Evolutionary conservation across 2,888 invertebrate genomes (phyloP).

Genomic region (Dolichopus griseipennis): DNA sequence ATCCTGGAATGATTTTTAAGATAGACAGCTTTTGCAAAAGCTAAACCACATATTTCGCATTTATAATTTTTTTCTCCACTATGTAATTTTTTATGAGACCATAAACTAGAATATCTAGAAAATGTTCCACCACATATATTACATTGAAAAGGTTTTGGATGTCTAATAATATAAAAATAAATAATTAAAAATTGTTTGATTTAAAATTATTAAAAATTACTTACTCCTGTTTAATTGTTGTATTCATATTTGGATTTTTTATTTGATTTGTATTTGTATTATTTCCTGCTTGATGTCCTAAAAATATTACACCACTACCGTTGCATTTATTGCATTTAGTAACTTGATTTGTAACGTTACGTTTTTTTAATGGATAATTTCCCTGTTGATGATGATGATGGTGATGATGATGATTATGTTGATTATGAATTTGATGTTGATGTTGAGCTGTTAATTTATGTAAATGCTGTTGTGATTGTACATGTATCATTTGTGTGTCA

Average conservation of each 20-base stretch:
- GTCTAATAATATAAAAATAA: constrained; percentile 29
- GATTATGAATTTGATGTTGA: background rate
- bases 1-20: constrained; percentile 81
- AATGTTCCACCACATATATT: constrained; percentile 79
- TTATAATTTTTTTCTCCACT: constrained; percentile 77
- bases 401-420: background rate
- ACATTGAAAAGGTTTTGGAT: constrained; percentile 79
- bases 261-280: constrained; percentile 7
- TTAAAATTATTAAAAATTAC: constrained; percentile 20
- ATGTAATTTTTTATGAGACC: constrained; percentile 83
- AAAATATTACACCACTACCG: constrained; percentile 69
- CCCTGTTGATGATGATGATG: constrained; percentile 29
- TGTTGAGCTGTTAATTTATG: constrained; percentile 27
- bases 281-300: constrained; percentile 27
- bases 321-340: constrained; percentile 85
- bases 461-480: constrained; percentile 31
- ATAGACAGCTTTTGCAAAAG: constrained; percentile 85
- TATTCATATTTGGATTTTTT: constrained; percentile 4
- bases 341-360: constrained; percentile 66
- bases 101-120: constrained; percentile 75
- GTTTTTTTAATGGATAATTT: constrained; percentile 73
- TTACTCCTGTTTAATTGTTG: constrained; percentile 35
- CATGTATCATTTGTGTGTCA: constrained; percentile 45
- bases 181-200: background rate
- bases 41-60: constrained; percentile 77